These are phyloP conservation scores for Tor tambroides DNA, from an alignment of 2,113 vertebrate species.

Conservation along the genomic window DNA sequence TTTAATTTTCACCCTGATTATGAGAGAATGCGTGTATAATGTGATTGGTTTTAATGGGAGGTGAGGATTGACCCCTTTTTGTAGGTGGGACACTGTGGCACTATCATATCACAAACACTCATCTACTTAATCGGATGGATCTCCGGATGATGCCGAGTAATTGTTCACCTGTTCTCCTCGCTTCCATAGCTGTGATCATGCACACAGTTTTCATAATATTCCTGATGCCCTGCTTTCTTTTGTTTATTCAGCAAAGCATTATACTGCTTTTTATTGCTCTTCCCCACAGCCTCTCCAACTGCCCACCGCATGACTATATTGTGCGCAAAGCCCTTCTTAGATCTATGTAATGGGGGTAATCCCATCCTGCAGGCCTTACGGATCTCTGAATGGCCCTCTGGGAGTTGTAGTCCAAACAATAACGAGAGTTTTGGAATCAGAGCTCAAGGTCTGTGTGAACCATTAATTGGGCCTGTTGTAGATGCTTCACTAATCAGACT, in stretches of 20 bases:
- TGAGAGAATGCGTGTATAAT: not conserved
- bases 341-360: constrained; percentile 52
- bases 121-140: not conserved
- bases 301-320: not conserved
- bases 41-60: not conserved
- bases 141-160: not conserved
- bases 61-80: not conserved
- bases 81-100: not conserved
- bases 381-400: constrained; percentile 31
- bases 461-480: not conserved
- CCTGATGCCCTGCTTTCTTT: not conserved
- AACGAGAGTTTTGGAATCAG: not conserved
- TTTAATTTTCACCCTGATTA: too few relatives aligned
- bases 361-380: constrained; percentile 39
- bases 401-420: constrained; percentile 36
- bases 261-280: not conserved
- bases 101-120: not conserved
- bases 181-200: not conserved
- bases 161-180: not conserved
- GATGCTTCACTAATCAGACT: not conserved
- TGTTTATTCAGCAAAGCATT: constrained; percentile 6
- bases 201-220: not conserved
- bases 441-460: not conserved
- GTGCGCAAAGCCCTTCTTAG: not conserved
- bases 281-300: constrained; percentile 6